These are phyloP conservation scores for Rhynchophorus ferrugineus DNA, from an alignment of 1,140 invertebrate genomes.

Conservation along the genomic window DNA sequence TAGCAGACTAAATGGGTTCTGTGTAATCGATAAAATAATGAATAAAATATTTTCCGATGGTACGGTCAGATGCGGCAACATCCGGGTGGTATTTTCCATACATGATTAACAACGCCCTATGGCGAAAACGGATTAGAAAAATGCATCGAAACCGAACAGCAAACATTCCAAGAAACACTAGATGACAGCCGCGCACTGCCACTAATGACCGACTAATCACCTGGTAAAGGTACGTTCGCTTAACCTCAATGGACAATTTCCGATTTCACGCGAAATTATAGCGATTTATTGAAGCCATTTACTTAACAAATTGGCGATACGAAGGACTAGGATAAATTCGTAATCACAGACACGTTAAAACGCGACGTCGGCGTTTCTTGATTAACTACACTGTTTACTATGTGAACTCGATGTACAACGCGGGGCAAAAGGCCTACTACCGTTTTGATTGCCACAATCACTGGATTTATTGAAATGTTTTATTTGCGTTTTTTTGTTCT, in stretches of 20 bases:
- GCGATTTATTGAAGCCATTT: conserved; percentile 15
- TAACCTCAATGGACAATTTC: conserved; percentile 14
- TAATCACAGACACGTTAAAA: conserved; percentile 18
- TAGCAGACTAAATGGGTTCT: no score
- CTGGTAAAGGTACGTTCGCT: background rate
- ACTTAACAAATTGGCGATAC: conserved; percentile 13
- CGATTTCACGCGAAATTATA: conserved; percentile 20
- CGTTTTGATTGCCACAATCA: no score
- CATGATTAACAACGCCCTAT: no score
- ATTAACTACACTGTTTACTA: conserved; percentile 7
- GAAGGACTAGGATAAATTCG: conserved; percentile 14
- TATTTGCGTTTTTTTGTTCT: no score
- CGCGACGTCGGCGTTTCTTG: conserved; percentile 6
- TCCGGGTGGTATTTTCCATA: no score
- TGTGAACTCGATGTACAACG: background rate
- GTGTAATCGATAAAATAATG: no score
- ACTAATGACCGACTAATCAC: background rate
- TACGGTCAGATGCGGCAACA: no score
- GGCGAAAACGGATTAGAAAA: no score
- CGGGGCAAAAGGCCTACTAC: no score
- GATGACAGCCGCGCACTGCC: background rate
- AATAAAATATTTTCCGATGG: no score
- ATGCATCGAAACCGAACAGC: no score
- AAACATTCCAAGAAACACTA: background rate
- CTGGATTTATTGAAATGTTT: no score